phyloP scores from a whole-genome alignment of 2,797 vertebrate genomes.

The Galago senegalensis region DNA sequence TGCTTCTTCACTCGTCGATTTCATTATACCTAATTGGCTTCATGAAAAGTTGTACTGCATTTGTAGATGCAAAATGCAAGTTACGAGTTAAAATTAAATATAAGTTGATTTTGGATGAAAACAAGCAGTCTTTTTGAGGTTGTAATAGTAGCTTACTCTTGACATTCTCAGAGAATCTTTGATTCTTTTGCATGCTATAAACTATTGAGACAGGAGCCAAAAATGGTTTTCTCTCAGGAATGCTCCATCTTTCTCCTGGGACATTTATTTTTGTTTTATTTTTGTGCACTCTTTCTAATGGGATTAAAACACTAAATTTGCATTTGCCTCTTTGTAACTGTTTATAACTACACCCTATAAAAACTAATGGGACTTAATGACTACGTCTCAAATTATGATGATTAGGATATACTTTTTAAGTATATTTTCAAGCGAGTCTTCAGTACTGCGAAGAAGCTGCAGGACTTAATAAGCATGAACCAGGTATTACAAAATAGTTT shows the following conservation, averaged over 20 bases:
- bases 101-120: constrained; percentile 69
- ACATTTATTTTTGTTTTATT: constrained; percentile 73
- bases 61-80: constrained; percentile 14
- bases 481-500: constrained; percentile 74
- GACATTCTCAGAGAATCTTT: constrained; percentile 71
- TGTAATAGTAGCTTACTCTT: constrained; percentile 77
- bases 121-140: constrained; percentile 66
- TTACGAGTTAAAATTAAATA: constrained; percentile 58
- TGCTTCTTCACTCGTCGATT: not conserved
- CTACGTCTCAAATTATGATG: not conserved
- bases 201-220: constrained; percentile 62
- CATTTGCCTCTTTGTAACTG: constrained; percentile 50
- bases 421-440: constrained; percentile 31
- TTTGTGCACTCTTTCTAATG: constrained; percentile 67
- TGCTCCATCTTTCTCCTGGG: constrained; percentile 22
- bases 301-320: constrained; percentile 51
- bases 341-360: constrained; percentile 63
- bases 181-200: constrained; percentile 65
- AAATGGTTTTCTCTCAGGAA: constrained; percentile 73
- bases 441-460: not conserved
- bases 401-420: not conserved
- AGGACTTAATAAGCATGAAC: constrained; percentile 59
- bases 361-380: constrained; percentile 10
- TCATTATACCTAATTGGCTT: constrained; percentile 10
- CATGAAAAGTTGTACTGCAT: not conserved